phyloP scores from a whole-genome alignment of 1,140 invertebrate species.

The Drosophila pandora region DNA sequence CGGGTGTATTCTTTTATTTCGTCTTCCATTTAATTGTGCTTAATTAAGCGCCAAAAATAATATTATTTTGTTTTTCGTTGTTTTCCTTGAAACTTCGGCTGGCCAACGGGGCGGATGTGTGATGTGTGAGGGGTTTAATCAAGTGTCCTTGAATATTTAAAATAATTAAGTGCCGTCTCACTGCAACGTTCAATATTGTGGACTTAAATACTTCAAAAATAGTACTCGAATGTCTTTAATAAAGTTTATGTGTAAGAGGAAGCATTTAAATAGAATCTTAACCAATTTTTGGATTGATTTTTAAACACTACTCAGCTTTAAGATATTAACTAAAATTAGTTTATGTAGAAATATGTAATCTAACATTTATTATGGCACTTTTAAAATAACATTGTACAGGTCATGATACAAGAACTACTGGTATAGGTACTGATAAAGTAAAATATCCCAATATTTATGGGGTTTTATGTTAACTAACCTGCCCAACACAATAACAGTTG shows the following conservation, averaged over 20 bases:
- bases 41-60: constrained; percentile 44
- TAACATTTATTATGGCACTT: neutral
- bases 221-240: no score
- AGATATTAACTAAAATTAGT: no score
- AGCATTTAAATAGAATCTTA: no score
- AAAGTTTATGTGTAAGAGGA: no score
- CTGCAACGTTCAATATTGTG: neutral
- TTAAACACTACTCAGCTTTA: no score
- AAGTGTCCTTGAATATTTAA: neutral
- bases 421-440: neutral
- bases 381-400: neutral
- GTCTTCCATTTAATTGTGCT: constrained; percentile 36
- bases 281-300: no score
- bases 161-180: neutral
- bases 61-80: neutral
- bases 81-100: neutral
- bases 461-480: constrained; percentile 3
- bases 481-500: neutral
- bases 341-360: no score
- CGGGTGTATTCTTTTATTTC: constrained; percentile 9
- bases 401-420: no score
- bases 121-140: neutral
- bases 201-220: neutral
- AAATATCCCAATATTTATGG: constrained; percentile 47
- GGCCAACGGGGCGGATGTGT: constrained; percentile 21